A percentile compares a stretch with the other conserved stretches of the same genome.
phyloP scores from a whole-genome alignment of 2,797 vertebrate species.

The Xenopus petersii region DNA sequence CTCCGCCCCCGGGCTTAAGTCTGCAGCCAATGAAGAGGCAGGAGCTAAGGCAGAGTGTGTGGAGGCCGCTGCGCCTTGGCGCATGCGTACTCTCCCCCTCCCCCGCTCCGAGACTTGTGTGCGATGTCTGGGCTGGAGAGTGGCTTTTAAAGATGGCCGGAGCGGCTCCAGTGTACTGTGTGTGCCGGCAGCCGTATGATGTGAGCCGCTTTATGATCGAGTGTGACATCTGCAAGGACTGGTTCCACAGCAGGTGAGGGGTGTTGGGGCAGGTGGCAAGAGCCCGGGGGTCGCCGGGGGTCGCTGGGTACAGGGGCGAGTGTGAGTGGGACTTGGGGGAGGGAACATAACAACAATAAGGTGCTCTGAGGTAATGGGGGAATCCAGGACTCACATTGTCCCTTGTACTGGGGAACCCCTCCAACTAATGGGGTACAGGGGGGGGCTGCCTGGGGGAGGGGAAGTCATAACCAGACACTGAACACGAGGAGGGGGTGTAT shows the following conservation, averaged over 20 bases:
- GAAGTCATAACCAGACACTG: too few relatives aligned
- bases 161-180: conserved; percentile 93
- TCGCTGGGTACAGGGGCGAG: not conserved
- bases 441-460: too few relatives aligned
- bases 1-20: not conserved
- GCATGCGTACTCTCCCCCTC: conserved; percentile 4
- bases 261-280: not conserved
- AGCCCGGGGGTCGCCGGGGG: not conserved
- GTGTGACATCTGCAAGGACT: conserved; percentile 96
- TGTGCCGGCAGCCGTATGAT: conserved; percentile 96
- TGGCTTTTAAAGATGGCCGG: conserved; percentile 74
- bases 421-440: not conserved
- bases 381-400: conserved; percentile 18
- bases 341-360: conserved; percentile 39
- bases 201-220: conserved; percentile 98
- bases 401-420: not conserved
- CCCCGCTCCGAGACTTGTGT: conserved; percentile 21
- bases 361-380: conserved; percentile 30
- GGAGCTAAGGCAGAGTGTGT: conserved; percentile 36
- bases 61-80: not conserved
- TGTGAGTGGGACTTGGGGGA: conserved; percentile 10
- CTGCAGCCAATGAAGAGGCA: conserved; percentile 25
- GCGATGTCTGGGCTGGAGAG: conserved; percentile 50
- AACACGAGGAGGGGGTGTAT: too few relatives aligned
- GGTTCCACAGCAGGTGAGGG: conserved; percentile 90